phyloP scores from a whole-genome alignment of 2,888 invertebrate genomes.

The Nudaria mundana region DNA sequence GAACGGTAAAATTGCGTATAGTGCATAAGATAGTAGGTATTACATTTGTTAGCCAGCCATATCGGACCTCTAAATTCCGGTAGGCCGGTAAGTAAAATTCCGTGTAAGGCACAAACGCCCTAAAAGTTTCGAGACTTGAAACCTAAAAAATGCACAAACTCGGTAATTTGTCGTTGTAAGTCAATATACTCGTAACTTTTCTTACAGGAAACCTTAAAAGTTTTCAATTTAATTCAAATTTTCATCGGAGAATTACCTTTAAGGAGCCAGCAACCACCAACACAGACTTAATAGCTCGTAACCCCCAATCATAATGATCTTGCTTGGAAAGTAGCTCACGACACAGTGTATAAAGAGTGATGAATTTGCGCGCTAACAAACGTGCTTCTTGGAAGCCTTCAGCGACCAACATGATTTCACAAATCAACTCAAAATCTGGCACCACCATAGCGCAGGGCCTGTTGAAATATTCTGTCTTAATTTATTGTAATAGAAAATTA shows the following conservation, averaged over 20 bases:
- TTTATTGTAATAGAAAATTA: too few relatives aligned
- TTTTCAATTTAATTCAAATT: neutral
- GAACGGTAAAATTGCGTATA: too few relatives aligned
- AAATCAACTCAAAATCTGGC: slow-evolving; percentile 97
- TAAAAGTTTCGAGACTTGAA: too few relatives aligned
- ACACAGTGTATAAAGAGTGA: slow-evolving; percentile 95
- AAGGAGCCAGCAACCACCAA: slow-evolving; percentile 96
- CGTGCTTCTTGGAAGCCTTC: slow-evolving; percentile 97
- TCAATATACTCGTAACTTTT: too few relatives aligned
- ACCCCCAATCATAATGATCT: slow-evolving; percentile 98
- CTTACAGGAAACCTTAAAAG: too few relatives aligned
- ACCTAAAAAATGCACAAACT: too few relatives aligned
- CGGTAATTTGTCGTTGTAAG: too few relatives aligned
- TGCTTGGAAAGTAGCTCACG: slow-evolving; percentile 94
- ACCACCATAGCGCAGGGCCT: slow-evolving; percentile 99
- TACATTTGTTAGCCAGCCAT: too few relatives aligned
- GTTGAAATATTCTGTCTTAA: slow-evolving; percentile 13
- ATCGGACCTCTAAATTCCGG: too few relatives aligned
- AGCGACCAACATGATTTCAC: slow-evolving; percentile 98
- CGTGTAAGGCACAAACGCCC: too few relatives aligned
- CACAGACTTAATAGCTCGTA: slow-evolving; percentile 97
- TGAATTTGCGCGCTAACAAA: slow-evolving; percentile 94
- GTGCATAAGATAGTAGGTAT: too few relatives aligned
- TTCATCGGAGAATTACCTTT: slow-evolving; percentile 77
- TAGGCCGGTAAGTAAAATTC: too few relatives aligned